A percentile compares a stretch with the other conserved stretches of the same genome.
phyloP scores from a whole-genome alignment of 2,888 invertebrate species.

The Hirtodrosophila duncani region DNA sequence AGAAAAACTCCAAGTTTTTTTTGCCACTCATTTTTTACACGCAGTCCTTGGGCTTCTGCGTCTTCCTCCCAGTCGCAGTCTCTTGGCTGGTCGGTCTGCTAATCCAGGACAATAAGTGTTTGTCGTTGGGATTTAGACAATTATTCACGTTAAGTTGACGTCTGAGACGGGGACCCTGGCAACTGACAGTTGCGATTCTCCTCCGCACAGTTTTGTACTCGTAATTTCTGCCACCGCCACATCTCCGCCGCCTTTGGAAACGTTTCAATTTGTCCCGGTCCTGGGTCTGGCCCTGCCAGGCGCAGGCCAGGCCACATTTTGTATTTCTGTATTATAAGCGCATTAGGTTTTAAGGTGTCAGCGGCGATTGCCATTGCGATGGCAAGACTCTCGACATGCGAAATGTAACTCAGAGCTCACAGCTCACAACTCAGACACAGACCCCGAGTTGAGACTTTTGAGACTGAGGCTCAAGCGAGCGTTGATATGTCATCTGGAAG shows the following conservation, averaged over 20 bases:
- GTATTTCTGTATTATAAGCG: constrained; percentile 74
- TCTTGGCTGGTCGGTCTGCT: constrained; percentile 51
- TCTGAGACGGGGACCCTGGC: constrained; percentile 61
- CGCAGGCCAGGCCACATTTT: constrained; percentile 49
- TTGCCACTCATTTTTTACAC: constrained; percentile 62
- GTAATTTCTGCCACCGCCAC: neutral
- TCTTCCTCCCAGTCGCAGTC: constrained; percentile 22
- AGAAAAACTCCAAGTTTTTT: constrained; percentile 28
- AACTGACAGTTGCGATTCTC: constrained; percentile 39
- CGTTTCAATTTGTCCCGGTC: constrained; percentile 68
- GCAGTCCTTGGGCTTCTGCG: constrained; percentile 54
- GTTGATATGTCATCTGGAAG: constrained; percentile 73
- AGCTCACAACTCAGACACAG: no score
- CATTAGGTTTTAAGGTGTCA: constrained; percentile 73
- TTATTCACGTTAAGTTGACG: constrained; percentile 72
- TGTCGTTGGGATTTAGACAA: constrained; percentile 72
- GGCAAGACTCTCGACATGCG: no score
- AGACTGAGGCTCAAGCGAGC: constrained; percentile 41
- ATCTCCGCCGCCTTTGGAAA: constrained; percentile 16
- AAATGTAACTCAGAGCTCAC: no score
- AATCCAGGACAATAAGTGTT: constrained; percentile 72
- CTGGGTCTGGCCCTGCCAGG: constrained; percentile 29
- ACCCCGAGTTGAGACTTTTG: no score
- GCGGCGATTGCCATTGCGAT: constrained; percentile 43
- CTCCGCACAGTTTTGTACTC: neutral